Percentiles rank a stretch among this genome's conserved stretches.
Evolutionary conservation across 2,888 invertebrate species (phyloP).

Genomic region (Tridacna crocea): DNA sequence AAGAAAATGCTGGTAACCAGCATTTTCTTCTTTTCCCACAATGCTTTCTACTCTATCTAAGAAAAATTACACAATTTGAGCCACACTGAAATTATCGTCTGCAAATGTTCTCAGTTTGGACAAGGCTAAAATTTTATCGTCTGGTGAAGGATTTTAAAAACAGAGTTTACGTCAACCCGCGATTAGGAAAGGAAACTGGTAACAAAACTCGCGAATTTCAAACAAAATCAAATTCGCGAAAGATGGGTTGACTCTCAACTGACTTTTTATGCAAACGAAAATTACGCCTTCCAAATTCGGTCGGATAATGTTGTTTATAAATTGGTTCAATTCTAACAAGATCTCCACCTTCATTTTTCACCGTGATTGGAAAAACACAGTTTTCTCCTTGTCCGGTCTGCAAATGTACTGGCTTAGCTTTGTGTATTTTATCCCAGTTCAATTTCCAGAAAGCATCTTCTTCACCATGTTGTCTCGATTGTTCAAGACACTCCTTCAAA

Average conservation of each 20-base stretch:
- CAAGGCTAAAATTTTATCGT: too few relatives aligned
- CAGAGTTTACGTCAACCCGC: too few relatives aligned
- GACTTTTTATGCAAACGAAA: background rate
- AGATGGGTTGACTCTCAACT: background rate
- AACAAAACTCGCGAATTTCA: background rate
- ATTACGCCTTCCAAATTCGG: background rate
- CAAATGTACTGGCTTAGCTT: background rate
- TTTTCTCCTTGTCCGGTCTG: background rate
- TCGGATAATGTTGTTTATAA: slow-evolving; percentile 18
- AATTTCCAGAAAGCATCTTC: slow-evolving; percentile 9
- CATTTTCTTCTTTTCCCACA: too few relatives aligned
- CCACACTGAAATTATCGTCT: too few relatives aligned
- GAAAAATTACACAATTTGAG: too few relatives aligned
- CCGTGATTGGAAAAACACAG: background rate
- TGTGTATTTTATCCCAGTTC: slow-evolving; percentile 13
- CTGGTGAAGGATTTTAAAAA: too few relatives aligned
- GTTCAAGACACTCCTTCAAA: background rate
- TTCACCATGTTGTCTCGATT: background rate
- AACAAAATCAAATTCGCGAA: slow-evolving; percentile 13
- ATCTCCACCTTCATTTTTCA: background rate
- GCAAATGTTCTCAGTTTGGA: too few relatives aligned
- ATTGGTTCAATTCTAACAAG: background rate
- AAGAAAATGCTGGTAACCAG: too few relatives aligned
- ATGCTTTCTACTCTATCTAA: too few relatives aligned
- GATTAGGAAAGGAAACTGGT: too few relatives aligned